Base-by-base conservation (phyloP, 2,113 vertebrate genomes). In the Petrocephalus zakoni region DNA sequence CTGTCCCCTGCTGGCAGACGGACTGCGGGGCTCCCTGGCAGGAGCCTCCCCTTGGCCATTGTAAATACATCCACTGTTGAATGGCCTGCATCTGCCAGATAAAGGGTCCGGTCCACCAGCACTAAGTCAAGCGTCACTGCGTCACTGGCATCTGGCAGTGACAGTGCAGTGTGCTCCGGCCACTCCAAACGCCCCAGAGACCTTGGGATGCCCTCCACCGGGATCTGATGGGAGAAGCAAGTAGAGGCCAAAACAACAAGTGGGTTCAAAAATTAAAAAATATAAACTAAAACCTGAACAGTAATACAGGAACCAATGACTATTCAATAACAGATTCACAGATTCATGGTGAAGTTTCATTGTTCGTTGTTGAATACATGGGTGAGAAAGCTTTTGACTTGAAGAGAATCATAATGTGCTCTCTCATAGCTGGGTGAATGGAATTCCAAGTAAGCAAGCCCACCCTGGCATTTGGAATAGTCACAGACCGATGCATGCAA, bases 11-110 rank as follows among this genome's bases (percentile, higher is more conserved):
- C 94, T 49, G 49, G 89, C 51, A 97, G 93, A 9, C 94, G 92
- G 22, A 97, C 25, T 0, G 94, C 87, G 64, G 90, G 93, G 86
- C 95, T 95, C 90, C 93, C 91, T 1, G 93, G 93, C 0, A 90
- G 90, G 22, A 95, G 93, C 5, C 92, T 92, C 5, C 93, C 90
- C 55, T 94, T 92, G 84, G 94, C 93, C 42, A 98, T 68, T 47
- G 93, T 95, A 47, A 97, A 90, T 15, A 94, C 90, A 29, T 94
- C 92, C 0, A 99, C 96, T 68, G 95, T 94, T 53, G 93, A 92
- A 0, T 91, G 91, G 13, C 90, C 90, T 13, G 78, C 58, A 64
- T 97, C 96, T 0, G 96, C 94, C 29, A 98, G 94, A 86, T 96
- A 97, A 13, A 99, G 75, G 3, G 91, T 91, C 46, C 93, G 94